phyloP scores from a whole-genome alignment of 2,888 invertebrate genomes.

The Euphydryas editha region DNA sequence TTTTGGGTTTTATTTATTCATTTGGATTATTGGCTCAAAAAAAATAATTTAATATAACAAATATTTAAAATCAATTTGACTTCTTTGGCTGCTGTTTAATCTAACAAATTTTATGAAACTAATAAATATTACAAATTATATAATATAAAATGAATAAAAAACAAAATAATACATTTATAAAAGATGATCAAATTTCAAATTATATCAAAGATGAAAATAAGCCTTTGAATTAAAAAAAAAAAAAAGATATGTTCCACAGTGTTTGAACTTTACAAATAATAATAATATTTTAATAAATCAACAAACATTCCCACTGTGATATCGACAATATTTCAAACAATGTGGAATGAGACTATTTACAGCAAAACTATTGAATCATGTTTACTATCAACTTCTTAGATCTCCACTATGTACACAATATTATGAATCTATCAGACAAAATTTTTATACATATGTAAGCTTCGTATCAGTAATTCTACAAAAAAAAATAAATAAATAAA shows the following conservation, averaged over 20 bases:
- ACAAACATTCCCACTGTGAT: conserved; percentile 58
- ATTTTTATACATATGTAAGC: background rate
- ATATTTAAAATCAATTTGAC: too few relatives aligned
- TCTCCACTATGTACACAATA: background rate
- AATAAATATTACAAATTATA: too few relatives aligned
- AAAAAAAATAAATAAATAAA: background rate
- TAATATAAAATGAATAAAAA: too few relatives aligned
- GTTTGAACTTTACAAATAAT: conserved; percentile 25
- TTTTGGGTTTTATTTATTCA: background rate
- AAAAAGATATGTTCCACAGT: conserved; percentile 45
- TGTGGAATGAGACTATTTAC: conserved; percentile 53
- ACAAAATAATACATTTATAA: background rate
- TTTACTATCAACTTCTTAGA: background rate
- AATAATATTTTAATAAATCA: background rate
- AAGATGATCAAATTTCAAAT: background rate
- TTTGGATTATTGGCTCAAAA: too few relatives aligned
- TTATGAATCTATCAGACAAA: conserved; percentile 12
- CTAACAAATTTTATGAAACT: too few relatives aligned
- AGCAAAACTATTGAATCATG: conserved; percentile 9
- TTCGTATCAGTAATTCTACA: background rate
- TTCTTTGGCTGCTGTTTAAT: too few relatives aligned
- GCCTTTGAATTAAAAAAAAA: background rate
- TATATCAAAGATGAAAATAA: background rate
- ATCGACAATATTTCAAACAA: conserved; percentile 53
- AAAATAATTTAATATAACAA: too few relatives aligned